Percentiles rank a stretch among this genome's conserved stretches.
These are phyloP conservation scores for Coreoperca whiteheadi DNA, from an alignment of 2,113 vertebrate species.

Conservation along the genomic window DNA sequence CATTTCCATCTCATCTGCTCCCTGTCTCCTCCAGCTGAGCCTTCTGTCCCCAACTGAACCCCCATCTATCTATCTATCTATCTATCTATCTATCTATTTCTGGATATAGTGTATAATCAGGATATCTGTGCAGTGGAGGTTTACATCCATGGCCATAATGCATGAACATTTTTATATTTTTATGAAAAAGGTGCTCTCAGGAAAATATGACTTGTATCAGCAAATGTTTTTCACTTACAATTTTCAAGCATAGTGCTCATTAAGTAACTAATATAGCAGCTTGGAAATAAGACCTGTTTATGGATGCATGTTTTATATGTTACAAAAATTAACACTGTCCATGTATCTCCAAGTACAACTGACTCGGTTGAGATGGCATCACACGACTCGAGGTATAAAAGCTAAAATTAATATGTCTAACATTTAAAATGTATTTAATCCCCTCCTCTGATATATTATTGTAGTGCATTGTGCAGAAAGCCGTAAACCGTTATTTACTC, in stretches of 20 bases:
- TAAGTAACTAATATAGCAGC: background rate
- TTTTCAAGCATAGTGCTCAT: background rate
- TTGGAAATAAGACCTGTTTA: background rate
- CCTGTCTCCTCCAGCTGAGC: constrained; percentile 65
- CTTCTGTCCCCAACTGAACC: constrained; percentile 37
- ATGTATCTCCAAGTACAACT: background rate
- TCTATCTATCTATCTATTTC: background rate
- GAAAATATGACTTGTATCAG: background rate
- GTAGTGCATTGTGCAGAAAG: no score
- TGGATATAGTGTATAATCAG: background rate
- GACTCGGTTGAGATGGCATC: background rate
- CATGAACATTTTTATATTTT: background rate
- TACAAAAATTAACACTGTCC: background rate
- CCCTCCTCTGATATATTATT: background rate
- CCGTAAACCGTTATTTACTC: background rate
- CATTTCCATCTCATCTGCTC: constrained; percentile 64
- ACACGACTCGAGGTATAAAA: background rate
- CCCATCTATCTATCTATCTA: background rate
- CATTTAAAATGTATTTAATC: background rate
- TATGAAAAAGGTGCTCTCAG: background rate
- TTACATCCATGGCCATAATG: background rate
- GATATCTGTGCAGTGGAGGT: no score
- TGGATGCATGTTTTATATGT: background rate
- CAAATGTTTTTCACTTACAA: background rate
- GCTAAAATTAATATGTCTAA: background rate